Base-by-base conservation (phyloP, 2,113 vertebrate genomes). In the Pteruthius melanotis region DNA sequence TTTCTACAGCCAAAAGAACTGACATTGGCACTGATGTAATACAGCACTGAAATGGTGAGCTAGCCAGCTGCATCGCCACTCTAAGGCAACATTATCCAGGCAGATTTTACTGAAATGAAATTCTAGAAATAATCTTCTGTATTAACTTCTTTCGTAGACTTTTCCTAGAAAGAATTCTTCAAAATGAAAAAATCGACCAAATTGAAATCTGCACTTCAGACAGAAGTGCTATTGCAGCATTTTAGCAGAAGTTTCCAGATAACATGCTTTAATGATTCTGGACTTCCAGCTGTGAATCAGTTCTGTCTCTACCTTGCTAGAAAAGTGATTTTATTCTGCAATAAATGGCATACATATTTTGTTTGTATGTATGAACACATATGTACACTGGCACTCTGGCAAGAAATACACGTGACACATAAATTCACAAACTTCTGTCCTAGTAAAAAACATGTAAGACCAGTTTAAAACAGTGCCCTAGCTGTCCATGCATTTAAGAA, bases 11-110 rank as follows among this genome's bases (percentile, higher is more conserved):
- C 63, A 61, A 45, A 66, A 87, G 66, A 94, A 70, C 90, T 95
- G 94, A 92, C 57, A 82, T 75, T 77, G 93, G 87, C 64, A 88
- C 68, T 93, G 30, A 37, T 68, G 33, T 37, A 75, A 68, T 4
- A 31, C 15, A 44, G 6, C 33, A 37, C n/a, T 12, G 30, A 47
- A 87, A 74, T 61, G 52, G 81, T 45, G 49, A 97, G 83, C 74
- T 83, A 85, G 93, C 83, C 94, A 94, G 79, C 81, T 92, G 75
- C 89, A 94, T 83, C 86, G 94, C 91, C 91, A 42, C 87, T 89
- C 79, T 56, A 71, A 40, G 50, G 33, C 92, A 83, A 6, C 6
- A 37, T 44, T 53, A 47, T 14, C 35, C 5, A 49, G 28, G 56
- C n/a, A 68, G 33, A 68, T 63, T 50, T 82, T 74, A 61, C 44